Evolutionary conservation across 1,140 invertebrate genomes (phyloP).

Genomic region (Cyclina sinensis): DNA sequence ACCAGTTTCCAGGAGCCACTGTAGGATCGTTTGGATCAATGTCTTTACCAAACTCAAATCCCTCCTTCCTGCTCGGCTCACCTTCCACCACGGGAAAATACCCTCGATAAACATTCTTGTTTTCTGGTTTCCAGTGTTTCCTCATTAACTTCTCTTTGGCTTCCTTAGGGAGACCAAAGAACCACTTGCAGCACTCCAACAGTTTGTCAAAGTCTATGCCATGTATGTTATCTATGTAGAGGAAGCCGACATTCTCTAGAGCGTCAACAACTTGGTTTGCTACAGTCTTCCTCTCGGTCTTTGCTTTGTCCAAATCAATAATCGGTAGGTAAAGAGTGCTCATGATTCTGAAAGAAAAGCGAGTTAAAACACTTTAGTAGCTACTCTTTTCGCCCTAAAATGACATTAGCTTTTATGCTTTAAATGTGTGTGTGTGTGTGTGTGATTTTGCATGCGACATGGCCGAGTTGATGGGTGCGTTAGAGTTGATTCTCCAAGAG

Average conservation of each 20-base stretch:
- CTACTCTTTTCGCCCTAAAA: too few relatives aligned
- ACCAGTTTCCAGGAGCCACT: conserved; percentile 50
- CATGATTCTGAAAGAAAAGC: too few relatives aligned
- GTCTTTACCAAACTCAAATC: conserved; percentile 66
- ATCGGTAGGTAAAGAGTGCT: conserved; percentile 70
- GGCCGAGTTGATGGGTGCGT: too few relatives aligned
- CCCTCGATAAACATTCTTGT: conserved; percentile 76
- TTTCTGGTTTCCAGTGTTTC: conserved; percentile 76
- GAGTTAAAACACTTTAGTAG: too few relatives aligned
- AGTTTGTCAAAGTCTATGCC: conserved; percentile 71
- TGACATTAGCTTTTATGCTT: too few relatives aligned
- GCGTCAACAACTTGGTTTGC: conserved; percentile 73
- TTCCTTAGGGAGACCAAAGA: conserved; percentile 71
- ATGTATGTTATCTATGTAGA: conserved; percentile 76
- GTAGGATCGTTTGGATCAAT: conserved; percentile 53
- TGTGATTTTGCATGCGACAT: too few relatives aligned
- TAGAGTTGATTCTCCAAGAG: too few relatives aligned
- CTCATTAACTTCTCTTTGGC: conserved; percentile 68
- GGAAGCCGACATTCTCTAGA: conserved; percentile 76
- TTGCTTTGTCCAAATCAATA: conserved; percentile 68
- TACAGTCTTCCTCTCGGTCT: conserved; percentile 60
- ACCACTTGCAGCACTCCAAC: conserved; percentile 73
- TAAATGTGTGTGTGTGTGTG: too few relatives aligned
- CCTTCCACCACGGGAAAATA: conserved; percentile 75
- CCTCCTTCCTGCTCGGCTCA: conserved; percentile 71